Evolutionary conservation across 2,888 invertebrate genomes (phyloP).

Genomic region (Sesamia inferens): DNA sequence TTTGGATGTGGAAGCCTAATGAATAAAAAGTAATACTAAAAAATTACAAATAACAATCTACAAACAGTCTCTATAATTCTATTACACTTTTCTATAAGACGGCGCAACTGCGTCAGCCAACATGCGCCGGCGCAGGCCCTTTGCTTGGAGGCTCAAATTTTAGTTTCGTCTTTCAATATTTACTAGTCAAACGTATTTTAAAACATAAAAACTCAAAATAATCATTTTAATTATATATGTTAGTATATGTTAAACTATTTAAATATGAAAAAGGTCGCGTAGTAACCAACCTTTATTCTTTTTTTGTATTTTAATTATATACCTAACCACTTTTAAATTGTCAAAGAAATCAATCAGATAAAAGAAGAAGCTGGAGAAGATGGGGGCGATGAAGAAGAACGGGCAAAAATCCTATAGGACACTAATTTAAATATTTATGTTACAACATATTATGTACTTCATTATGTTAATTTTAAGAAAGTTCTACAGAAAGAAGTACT

Average conservation of each 20-base stretch:
- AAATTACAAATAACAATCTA: not conserved
- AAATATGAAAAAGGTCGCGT: too few species aligned
- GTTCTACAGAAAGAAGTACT: not conserved
- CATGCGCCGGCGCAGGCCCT: slow-evolving; percentile 47
- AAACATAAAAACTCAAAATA: not conserved
- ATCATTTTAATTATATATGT: too few species aligned
- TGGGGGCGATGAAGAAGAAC: not conserved
- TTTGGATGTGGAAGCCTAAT: too few species aligned
- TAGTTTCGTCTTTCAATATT: slow-evolving; percentile 6
- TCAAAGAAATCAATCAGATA: not conserved
- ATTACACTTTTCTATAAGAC: not conserved
- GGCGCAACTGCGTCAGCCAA: not conserved
- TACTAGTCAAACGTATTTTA: not conserved
- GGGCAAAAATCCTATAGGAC: too few species aligned
- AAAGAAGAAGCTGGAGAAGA: not conserved
- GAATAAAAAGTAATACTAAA: too few species aligned
- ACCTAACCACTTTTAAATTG: too few species aligned
- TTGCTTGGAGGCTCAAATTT: not conserved
- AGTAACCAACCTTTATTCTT: not conserved
- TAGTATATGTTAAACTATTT: slow-evolving; percentile 7
- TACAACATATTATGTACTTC: not conserved
- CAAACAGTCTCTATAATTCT: not conserved
- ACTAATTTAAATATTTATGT: not conserved
- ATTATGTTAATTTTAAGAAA: too few species aligned
- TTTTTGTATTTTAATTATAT: not conserved